Conservation (phyloP, 1,140 invertebrate genomes). For the Aplysia californica region DNA sequence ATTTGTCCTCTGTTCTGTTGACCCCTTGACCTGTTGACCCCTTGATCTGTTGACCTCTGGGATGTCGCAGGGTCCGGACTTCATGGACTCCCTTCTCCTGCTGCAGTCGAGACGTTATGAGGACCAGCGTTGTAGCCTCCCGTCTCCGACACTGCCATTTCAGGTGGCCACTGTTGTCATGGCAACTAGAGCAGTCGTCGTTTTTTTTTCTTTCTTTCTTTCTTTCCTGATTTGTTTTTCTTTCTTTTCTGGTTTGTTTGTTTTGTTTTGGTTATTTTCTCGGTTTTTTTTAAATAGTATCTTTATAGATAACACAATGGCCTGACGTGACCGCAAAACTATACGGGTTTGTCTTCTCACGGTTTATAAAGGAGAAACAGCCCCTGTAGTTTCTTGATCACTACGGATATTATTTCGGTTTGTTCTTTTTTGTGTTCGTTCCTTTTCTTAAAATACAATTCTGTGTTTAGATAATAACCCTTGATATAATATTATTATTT, state of each 20-base stretch:
- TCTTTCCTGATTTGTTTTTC: not conserved
- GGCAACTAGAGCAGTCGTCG: not conserved
- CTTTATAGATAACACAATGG: too few relatives aligned
- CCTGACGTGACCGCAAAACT: too few relatives aligned
- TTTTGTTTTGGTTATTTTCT: not conserved
- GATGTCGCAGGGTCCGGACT: conserved; percentile 19
- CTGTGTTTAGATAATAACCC: too few relatives aligned
- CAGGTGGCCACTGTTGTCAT: not conserved
- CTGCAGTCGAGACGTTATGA: conserved; percentile 16
- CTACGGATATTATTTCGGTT: too few relatives aligned
- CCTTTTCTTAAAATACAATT: too few relatives aligned
- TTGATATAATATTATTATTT: too few relatives aligned
- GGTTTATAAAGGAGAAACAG: too few relatives aligned
- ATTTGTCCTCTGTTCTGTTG: not conserved
- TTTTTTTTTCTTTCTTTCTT: not conserved
- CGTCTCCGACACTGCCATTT: conserved; percentile 11
- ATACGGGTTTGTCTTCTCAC: too few relatives aligned
- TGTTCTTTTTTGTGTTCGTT: too few relatives aligned
- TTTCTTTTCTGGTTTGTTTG: not conserved
- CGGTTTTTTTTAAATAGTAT: not conserved
- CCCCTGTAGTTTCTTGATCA: too few relatives aligned
- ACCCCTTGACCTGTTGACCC: not conserved
- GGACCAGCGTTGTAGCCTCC: conserved; percentile 16
- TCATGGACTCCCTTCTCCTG: conserved; percentile 19
- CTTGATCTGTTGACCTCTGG: too few relatives aligned